Evolutionary conservation across 1,140 invertebrate genomes (phyloP), one percentile per base, ranked within the genome.

Genomic region (Elymnias hypermnestra): DNA sequence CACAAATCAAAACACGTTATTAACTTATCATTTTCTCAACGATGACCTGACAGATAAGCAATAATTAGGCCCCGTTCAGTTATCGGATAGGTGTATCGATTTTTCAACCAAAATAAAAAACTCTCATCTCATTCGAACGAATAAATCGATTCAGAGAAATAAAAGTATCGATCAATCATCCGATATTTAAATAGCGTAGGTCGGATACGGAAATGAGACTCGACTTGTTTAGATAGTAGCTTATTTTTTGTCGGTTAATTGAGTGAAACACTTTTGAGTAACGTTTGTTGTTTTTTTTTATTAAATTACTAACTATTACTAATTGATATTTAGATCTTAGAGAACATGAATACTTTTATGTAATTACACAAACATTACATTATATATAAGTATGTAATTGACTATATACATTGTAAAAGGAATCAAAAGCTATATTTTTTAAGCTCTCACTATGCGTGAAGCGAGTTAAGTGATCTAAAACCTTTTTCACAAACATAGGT

Each of bases 161-260:
- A 75, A 73, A 74, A 72, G 65, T 66, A 72, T 61, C 76, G 75
- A 82, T 82, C 77, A 77, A 79, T 83, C 76, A 83, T 66, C 64
- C 61, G 57, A 69, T 75, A 61, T 71, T 72, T 71, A 65, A 79
- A 77, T 72, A 71, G 61, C 53, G 55, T 63, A 55, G 47, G 59
- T 65, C 49, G 63, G 41, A 64, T 62, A 51, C 56, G 60, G 60
- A 58, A 67, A 56, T 57, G 53, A 59, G 36, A 62, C 38, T 41
- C 36, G 40, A 55, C 57, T 60, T 49, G 33, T 44, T 54, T 39
- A 41, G 38, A 49, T 49, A 41, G 29, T n/a, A 40, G 29, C 22
- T 39, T 37, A 19, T 8, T 46, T 38, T 29, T 43, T 39, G n/a
- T 14, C 25, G 35, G 23, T 33, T 51, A 33, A 50, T 38, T 29